Base-by-base conservation (phyloP, 2,797 vertebrate genomes). In the Microcaecilia unicolor region DNA sequence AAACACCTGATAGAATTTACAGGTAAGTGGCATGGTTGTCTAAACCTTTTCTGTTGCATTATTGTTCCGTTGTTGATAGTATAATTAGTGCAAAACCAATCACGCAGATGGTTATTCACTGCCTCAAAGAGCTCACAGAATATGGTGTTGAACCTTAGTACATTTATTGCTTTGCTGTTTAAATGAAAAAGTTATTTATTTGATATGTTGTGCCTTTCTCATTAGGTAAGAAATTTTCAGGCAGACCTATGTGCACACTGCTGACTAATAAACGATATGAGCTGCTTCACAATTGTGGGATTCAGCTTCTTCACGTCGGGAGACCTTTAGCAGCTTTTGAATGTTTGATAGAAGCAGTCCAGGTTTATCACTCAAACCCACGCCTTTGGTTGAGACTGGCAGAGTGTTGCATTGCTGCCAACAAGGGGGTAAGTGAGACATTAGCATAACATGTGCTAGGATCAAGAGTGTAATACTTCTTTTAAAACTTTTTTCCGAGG, bases 291-390 rank as follows among this genome's bases (percentile, higher is more conserved):
- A 99, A 99, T 58, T 98, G 92, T 28, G 95, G 95, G 2, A 94
- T 99, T 44, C 95, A 98, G 76, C 85, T 99, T 28, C 68, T 99
- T 40, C 92, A 98, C 50, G 87, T 97, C 2, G 90, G 91, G 31
- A 68, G 93, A 40, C 96, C 94, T 1, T 76, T 99, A 19, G 96
- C 94, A 8, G 96, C 92, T 2, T 98, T 98, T 1, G 96, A 99
- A 53, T 98, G 94, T 72, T 74, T 99, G 49, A 92, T 95, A 61
- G 93, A 98, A 64, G 92, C 94, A 0, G 94, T 98, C 36, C 94
- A 97, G 62, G 92, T 97, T 22, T 96, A 97, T 59, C 94, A 98
- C 40, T 92, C 93, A 5, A 99, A 98, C 44, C 88, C 93, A n/a
- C 89, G 93, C 8, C 88, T 99, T 15, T 99, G 96, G 94, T 70